Base-by-base conservation (phyloP, 1,140 invertebrate genomes). In the Pogonus chalceus region DNA sequence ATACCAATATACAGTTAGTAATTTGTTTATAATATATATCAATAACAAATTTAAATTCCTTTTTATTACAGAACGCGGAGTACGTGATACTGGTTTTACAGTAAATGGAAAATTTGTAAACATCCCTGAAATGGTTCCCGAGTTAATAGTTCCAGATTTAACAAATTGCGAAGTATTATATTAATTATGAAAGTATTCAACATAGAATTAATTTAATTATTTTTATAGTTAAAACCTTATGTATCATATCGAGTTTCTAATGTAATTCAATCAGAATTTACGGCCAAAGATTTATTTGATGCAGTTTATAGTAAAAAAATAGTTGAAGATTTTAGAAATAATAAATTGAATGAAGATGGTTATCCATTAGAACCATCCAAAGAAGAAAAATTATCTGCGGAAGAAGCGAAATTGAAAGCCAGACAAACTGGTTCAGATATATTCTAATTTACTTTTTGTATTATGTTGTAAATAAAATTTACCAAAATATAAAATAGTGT, bases 101-200 rank as follows among this genome's bases (percentile, higher is more conserved):
- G 56, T 66, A 2, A 71, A 80, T 39, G 76, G 78, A 16, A 71
- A 73, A 57, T 89, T 79, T 69, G 69, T 83, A 2, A 58, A 63
- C 20, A 69, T 96, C 16, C 83, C 84, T n/a, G 93, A 97, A 79
- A 91, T 87, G 82, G 82, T 94, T 57, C 92, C 93, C 10, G 87
- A 96, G 67, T 65, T 97, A 14, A 82, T 98, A 56, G 93, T 97
- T 16, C 95, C 95, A 1, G 83, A 96, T 68, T 71, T 98, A 2
- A 84, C 78, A 59, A 81, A 76, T 56, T 91, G 79, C 65, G 69
- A 83, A 59, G 80, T 81, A 71, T 61, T 65, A 54, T 46, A 51
- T 10, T 4, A 10, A 43, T 43, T 43, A 43, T 43, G 7, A 43
- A 12, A 43, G n/a, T n/a, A n/a, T n/a, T n/a, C n/a, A n/a, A n/a